Evolutionary conservation across 1,140 invertebrate genomes (phyloP).

Genomic region (Drepana arcuata): DNA sequence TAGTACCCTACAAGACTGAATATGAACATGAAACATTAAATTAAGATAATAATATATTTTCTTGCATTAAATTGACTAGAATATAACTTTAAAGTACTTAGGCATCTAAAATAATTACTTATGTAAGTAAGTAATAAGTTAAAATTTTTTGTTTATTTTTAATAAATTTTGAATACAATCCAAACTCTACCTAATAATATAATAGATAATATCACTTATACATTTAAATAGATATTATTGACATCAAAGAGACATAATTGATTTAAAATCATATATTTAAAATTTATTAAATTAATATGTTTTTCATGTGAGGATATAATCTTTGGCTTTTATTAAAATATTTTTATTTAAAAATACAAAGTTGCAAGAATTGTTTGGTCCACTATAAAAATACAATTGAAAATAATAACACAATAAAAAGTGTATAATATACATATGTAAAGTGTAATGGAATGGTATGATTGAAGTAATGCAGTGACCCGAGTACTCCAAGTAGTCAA

Average conservation of each 20-base stretch:
- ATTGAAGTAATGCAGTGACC: too few species aligned
- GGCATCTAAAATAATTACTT: constrained; percentile 18
- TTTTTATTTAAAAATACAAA: constrained; percentile 3
- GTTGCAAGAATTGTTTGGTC: constrained; percentile 14
- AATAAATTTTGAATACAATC: constrained; percentile 3
- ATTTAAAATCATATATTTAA: constrained; percentile 15
- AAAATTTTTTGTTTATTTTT: too few species aligned
- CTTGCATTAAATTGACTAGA: constrained; percentile 47
- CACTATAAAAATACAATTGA: too few species aligned
- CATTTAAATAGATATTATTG: constrained; percentile 14
- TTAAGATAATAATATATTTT: constrained; percentile 1
- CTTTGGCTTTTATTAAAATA: constrained; percentile 15
- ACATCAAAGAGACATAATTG: constrained; percentile 16
- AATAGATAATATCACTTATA: constrained; percentile 9
- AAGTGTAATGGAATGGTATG: too few species aligned
- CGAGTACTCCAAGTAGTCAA: too few species aligned
- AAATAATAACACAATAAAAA: too few species aligned
- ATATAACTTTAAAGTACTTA: constrained; percentile 21
- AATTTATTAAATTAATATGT: constrained; percentile 11
- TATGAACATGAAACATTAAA: too few species aligned
- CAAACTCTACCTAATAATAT: constrained; percentile 1
- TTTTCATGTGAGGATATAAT: constrained; percentile 9
- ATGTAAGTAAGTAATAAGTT: constrained; percentile 10
- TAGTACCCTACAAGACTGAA: neutral
- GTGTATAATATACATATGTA: too few species aligned